Percentiles rank a stretch among this genome's conserved stretches.
Conservation (phyloP, 2,113 vertebrate species). For the Eurystomus gularis region DNA sequence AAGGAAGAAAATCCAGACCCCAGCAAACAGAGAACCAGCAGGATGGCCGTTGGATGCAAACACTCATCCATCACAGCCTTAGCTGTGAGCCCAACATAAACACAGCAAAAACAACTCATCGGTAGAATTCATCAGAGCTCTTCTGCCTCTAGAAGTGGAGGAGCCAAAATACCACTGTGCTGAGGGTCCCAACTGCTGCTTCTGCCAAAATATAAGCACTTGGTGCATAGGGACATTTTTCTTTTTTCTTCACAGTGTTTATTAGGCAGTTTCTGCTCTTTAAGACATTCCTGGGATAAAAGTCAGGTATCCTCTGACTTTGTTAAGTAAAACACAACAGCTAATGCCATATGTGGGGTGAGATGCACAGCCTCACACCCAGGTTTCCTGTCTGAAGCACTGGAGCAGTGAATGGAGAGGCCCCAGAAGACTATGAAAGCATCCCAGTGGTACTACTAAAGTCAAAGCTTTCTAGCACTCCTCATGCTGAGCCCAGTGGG, state of each 20-base stretch:
- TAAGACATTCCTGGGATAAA: neutral
- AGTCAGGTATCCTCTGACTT: neutral
- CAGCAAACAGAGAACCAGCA: neutral
- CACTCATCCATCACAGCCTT: neutral
- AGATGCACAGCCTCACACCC: rapidly evolving
- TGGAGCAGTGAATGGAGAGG: neutral
- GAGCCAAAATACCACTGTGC: neutral
- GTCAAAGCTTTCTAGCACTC: neutral
- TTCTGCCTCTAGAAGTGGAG: neutral
- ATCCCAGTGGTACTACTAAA: neutral
- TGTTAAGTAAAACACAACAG: neutral
- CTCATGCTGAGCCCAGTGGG: neutral
- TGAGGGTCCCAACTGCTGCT: rapidly evolving
- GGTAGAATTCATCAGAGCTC: neutral
- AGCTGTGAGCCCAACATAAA: neutral
- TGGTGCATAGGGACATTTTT: neutral
- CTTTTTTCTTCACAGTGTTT: neutral
- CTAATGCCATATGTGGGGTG: rapidly evolving
- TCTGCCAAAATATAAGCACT: neutral
- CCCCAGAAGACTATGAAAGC: neutral
- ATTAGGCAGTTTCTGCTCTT: neutral
- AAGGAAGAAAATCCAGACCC: neutral
- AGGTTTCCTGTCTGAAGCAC: neutral
- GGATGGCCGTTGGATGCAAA: rapidly evolving
- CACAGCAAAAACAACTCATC: neutral